A percentile compares a stretch with the other conserved stretches of the same genome.
Evolutionary conservation across 2,888 invertebrate genomes (phyloP).

Genomic region (Ormyrus labotus): DNA sequence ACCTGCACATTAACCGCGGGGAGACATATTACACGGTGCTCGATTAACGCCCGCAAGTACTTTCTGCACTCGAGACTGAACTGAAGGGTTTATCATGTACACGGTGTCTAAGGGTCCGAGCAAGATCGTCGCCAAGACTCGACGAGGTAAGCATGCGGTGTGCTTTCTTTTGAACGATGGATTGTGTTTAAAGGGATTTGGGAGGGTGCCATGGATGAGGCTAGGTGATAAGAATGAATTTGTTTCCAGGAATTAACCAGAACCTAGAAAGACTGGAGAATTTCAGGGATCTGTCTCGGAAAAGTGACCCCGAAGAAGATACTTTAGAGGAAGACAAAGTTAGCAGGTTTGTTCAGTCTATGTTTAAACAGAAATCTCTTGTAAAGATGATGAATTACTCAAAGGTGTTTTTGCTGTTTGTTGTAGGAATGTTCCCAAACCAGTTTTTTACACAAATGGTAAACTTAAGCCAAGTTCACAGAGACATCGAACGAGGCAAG

Average conservation of each 20-base stretch:
- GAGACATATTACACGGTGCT: too few species aligned
- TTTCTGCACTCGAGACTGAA: too few species aligned
- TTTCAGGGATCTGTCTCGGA: conserved; percentile 83
- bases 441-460: conserved; percentile 86
- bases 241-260: conserved; percentile 83
- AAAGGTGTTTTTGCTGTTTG: not conserved
- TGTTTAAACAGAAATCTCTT: conserved; percentile 61
- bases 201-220: conserved; percentile 7
- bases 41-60: too few species aligned
- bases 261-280: conserved; percentile 88
- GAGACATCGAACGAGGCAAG: conserved; percentile 78
- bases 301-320: conserved; percentile 81
- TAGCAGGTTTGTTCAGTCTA: conserved; percentile 77
- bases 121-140: conserved; percentile 91
- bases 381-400: too few species aligned
- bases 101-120: conserved; percentile 92
- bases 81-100: conserved; percentile 80
- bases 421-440: conserved; percentile 83
- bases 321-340: conserved; percentile 81
- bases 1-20: too few species aligned
- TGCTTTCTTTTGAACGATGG: conserved; percentile 1
- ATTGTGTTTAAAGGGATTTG: not conserved
- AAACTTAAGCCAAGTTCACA: conserved; percentile 81
- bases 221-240: conserved; percentile 38
- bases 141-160: conserved; percentile 80